phyloP scores from a whole-genome alignment of 2,797 vertebrate genomes.

The Poecilia wingei region DNA sequence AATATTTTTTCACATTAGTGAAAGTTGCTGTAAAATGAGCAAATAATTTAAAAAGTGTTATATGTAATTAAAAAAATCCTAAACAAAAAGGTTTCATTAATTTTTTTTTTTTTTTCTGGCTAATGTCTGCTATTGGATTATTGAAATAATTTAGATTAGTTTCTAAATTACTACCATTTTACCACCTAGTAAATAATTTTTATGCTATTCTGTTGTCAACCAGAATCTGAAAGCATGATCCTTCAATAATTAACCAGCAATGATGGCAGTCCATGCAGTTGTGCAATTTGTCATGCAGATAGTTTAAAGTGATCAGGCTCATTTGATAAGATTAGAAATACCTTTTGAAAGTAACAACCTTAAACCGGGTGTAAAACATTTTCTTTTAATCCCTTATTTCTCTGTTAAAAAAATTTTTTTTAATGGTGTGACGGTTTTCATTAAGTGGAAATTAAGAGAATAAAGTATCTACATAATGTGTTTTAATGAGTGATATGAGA shows the following conservation, averaged over 20 bases:
- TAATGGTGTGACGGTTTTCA: neutral
- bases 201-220: neutral
- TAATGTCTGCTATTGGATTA: neutral
- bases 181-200: neutral
- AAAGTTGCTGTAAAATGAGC: neutral
- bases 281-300: neutral
- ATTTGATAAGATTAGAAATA: neutral
- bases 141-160: neutral
- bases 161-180: neutral
- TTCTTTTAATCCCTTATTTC: neutral
- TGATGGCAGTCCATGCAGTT: neutral
- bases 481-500: neutral
- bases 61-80: neutral
- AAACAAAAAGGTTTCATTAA: neutral
- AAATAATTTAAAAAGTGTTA: neutral
- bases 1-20: neutral
- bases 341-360: neutral
- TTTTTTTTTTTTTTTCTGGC: fast-evolving
- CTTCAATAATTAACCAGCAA: neutral
- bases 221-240: neutral
- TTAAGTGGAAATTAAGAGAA: neutral
- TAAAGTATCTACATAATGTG: neutral
- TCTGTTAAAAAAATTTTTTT: neutral
- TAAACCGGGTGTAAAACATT: neutral
- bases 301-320: neutral